Percentiles rank a stretch among this genome's conserved stretches.
Conservation (phyloP, 2,888 invertebrate species). For the Dolomedes plantarius region DNA sequence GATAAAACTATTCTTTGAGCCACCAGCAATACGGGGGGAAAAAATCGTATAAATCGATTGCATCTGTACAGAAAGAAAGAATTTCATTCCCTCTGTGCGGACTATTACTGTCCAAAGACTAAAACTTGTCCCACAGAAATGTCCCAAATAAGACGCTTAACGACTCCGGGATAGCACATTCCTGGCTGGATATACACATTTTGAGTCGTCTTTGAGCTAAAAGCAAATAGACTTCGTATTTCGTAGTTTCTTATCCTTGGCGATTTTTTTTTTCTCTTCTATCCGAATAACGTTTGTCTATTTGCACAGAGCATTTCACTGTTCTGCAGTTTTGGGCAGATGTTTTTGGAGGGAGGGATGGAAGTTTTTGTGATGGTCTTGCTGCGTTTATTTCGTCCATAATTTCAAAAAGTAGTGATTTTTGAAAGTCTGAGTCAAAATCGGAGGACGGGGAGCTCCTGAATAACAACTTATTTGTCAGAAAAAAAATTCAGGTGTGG, state of each 20-base stretch:
- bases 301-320: background rate
- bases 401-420: background rate
- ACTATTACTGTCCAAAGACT: background rate
- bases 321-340: background rate
- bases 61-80: background rate
- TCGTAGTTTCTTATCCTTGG: background rate
- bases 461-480: background rate
- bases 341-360: background rate
- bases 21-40: background rate
- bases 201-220: background rate
- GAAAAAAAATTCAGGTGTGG: background rate
- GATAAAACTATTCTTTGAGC: background rate
- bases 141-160: background rate
- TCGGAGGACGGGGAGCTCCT: no score
- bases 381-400: background rate
- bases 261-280: background rate
- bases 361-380: background rate
- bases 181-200: background rate
- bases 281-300: background rate
- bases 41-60: background rate
- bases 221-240: background rate
- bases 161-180: background rate
- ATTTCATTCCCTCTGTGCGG: background rate
- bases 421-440: background rate
- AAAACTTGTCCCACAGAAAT: background rate